A percentile compares a stretch with the other conserved stretches of the same genome.
These are phyloP conservation scores for Ashinkailepas kermadecensis DNA, from an alignment of 2,888 invertebrate species.

Conservation along the genomic window DNA sequence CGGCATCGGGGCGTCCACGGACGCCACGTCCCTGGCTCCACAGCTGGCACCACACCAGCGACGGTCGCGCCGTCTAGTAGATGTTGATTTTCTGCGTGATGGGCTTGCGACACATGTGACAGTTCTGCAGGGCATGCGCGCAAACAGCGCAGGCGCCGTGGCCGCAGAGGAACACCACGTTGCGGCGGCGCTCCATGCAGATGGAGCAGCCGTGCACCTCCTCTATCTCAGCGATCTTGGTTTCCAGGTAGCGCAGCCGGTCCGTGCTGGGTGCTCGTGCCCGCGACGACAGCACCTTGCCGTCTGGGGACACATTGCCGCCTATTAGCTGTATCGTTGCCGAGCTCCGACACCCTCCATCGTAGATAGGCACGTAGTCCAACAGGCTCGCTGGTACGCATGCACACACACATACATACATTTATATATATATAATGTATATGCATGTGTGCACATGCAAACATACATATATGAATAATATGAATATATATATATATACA, in stretches of 20 bases:
- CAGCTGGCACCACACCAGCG: no score
- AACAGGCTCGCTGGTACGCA: no score
- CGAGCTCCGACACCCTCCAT: no score
- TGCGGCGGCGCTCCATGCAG: conserved; percentile 74
- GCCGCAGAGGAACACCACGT: conserved; percentile 80
- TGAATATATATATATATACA: no score
- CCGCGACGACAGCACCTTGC: neutral
- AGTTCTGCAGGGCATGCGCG: conserved; percentile 68
- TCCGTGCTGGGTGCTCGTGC: conserved; percentile 57
- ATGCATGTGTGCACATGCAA: no score
- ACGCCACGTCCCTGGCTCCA: no score
- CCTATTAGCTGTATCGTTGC: no score
- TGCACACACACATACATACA: no score
- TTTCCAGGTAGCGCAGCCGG: conserved; percentile 60
- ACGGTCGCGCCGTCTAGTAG: conserved; percentile 39
- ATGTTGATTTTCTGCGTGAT: conserved; percentile 65
- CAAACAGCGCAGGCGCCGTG: conserved; percentile 76
- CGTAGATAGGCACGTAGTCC: no score
- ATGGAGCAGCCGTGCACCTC: conserved; percentile 78
- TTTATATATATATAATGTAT: no score
- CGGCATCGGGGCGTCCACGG: no score
- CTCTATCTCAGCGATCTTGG: conserved; percentile 75
- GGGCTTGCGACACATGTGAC: conserved; percentile 76
- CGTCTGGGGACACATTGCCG: neutral
- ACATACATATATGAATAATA: no score